Percentiles rank a stretch among this genome's conserved stretches.
Conservation (phyloP, 2,113 vertebrate genomes). For the Hippocampus mohnikei region DNA sequence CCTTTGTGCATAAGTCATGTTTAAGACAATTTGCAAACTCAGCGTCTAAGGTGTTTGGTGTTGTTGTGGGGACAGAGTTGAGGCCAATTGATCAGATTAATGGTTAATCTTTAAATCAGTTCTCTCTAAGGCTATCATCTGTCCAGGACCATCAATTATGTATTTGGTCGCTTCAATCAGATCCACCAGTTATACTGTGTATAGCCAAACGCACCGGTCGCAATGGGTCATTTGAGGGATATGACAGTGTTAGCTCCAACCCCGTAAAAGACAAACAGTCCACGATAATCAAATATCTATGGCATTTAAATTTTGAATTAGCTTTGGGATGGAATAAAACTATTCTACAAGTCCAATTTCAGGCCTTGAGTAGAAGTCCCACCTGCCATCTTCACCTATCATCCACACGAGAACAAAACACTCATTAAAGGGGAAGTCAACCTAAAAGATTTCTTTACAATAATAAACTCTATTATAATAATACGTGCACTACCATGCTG, state of each 20-base stretch:
- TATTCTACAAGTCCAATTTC: neutral
- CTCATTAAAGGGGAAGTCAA: no score
- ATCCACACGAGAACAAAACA: slow-evolving; percentile 13
- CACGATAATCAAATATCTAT: neutral
- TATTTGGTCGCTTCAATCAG: neutral
- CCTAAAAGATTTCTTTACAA: no score
- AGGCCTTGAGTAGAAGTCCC: neutral
- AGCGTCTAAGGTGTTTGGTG: neutral
- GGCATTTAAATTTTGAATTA: neutral
- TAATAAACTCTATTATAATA: neutral
- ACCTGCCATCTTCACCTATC: neutral
- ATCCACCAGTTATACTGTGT: neutral
- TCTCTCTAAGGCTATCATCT: slow-evolving; percentile 5
- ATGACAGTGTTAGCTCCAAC: no score
- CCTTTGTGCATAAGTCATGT: slow-evolving; percentile 17
- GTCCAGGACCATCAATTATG: neutral
- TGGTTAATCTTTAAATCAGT: neutral
- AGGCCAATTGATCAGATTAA: slow-evolving; percentile 7
- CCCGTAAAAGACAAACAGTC: neutral
- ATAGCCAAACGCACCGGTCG: neutral
- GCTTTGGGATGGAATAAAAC: neutral
- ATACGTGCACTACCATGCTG: slow-evolving; percentile 66
- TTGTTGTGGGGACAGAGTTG: neutral
- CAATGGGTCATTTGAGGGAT: no score
- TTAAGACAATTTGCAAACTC: slow-evolving; percentile 6